These are phyloP conservation scores for Exocentrus adspersus DNA, from an alignment of 2,888 invertebrate genomes.

Conservation along the genomic window DNA sequence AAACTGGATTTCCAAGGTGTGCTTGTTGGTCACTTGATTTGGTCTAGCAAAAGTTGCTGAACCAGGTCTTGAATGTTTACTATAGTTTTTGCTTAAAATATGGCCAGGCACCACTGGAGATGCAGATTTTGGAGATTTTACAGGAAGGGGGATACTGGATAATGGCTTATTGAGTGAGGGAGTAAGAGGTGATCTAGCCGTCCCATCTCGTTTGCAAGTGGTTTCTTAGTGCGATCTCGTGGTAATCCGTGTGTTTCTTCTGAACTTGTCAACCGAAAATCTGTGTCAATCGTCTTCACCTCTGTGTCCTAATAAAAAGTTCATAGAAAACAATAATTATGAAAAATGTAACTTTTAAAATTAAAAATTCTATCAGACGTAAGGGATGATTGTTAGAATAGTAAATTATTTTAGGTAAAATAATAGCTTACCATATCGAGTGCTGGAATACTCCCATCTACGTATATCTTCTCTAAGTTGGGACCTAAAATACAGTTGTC, in stretches of 20 bases:
- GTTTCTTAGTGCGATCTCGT: constrained; percentile 22
- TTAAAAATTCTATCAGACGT: too few relatives aligned
- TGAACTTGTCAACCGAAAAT: constrained; percentile 29
- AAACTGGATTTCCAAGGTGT: constrained; percentile 58
- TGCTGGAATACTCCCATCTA: constrained; percentile 34
- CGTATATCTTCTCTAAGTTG: background rate
- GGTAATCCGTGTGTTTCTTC: constrained; percentile 10
- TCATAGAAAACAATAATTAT: too few relatives aligned
- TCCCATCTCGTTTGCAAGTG: constrained; percentile 18
- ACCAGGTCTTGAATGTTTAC: constrained; percentile 29
- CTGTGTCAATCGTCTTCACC: constrained; percentile 23
- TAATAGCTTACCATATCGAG: constrained; percentile 35
- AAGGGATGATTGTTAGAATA: too few relatives aligned
- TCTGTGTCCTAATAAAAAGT: constrained; percentile 22
- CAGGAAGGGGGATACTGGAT: constrained; percentile 44
- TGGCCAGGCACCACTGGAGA: constrained; percentile 30
- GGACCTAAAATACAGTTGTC: background rate
- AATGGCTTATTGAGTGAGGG: constrained; percentile 18
- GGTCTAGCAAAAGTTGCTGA: constrained; percentile 30
- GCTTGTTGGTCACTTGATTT: constrained; percentile 43
- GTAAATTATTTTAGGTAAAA: too few relatives aligned
- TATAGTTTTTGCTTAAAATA: constrained; percentile 19
- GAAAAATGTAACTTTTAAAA: constrained; percentile 1
- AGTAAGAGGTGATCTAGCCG: constrained; percentile 6
- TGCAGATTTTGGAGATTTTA: constrained; percentile 38